Evolutionary conservation across 2,797 vertebrate species (phyloP), one percentile per base, ranked within the genome.

Genomic region (Phrynocephalus guinanensis): DNA sequence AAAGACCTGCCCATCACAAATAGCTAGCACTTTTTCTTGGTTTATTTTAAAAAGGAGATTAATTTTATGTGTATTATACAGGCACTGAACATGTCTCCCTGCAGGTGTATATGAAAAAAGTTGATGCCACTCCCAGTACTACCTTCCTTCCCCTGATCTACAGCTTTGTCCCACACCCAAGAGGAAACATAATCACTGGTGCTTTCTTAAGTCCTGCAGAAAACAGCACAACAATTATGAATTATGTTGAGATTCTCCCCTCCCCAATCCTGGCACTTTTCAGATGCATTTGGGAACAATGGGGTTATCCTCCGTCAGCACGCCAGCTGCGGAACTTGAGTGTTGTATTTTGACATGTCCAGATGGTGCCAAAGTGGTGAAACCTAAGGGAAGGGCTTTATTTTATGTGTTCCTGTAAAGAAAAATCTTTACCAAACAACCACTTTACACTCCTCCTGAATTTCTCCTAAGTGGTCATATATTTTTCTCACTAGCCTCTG

Each of bases 371-470:
- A 50, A 28, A 66, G 15, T 70, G 24, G 44, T 15, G 6, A 70
- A 48, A 24, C 11, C 24, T 16, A 2, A 50, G 38, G 66, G 10
- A 44, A 82, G n/a, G 66, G 24, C 10, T 82, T 79, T 1, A 2
- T 6, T 79, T 83, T 60, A 48, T 44, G 56, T 60, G 22, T 5
- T 67, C 48, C 63, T 48, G 63, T 63, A 68, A 79, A 44, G 56
- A 75, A 85, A 50, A 79, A 26, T 66, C 68, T 73, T 73, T 28
- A 75, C 9, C 30, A 66, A 24, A 83, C 16, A 5, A 26, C 0
- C 84, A 24, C 0, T 0, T 28, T 38, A 38, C 71, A 26, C 7
- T 85, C 8, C n/a, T n/a, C 30, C 44, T 79, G 44, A 78, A 76
- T 82, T 33, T 67, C 4, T 3, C 63, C 60, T 38, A 72, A 28